Base-by-base conservation (phyloP, 2,888 invertebrate species). In the Cerastis leucographa region DNA sequence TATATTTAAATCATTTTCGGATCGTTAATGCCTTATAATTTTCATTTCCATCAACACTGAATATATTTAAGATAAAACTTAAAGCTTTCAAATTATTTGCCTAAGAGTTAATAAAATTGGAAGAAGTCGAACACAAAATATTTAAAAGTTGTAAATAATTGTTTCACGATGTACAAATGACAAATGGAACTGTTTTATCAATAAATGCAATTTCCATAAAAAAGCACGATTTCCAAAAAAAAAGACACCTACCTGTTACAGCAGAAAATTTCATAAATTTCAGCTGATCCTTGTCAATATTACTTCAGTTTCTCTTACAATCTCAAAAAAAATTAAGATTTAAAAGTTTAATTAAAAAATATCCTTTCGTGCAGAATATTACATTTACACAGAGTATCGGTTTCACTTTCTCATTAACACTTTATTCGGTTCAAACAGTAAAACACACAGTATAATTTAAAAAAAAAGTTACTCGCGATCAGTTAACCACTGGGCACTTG, bases 401-500 rank as follows among this genome's bases (percentile, higher is more conserved):
- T 94, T 94, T 94, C 95, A 95, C 95, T 95, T 94, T 94, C 91
- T 88, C 76, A 89, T 88, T 83, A 86, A 89, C 89, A 89, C 90
- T 91, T 64, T 80, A 88, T 88, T 84, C 86, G 87, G 85, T 90
- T 90, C 88, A 84, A 90, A 85, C 85, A 88, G 86, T 88, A 89
- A 88, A 89, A 85, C 91, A 92, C 91, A 86, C 85, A 85, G 81
- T 87, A 90, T 80, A 11, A 79, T 82, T 88, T 29, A 0, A 62
- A n/a, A 42, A 88, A 89, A 89, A 83, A 90, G 88, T 89, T 87
- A 86, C 69, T 83, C 85, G 89, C 88, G 88, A 89, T 90, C 89
- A 93, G 91, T 93, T 90, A 91, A 89, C 89, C 93, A 94, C 91
- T 92, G 85, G 90, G 88, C 94, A 94, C 95, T 94, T 82, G 87